A percentile compares a stretch with the other conserved stretches of the same genome.
phyloP scores from a whole-genome alignment of 2,113 vertebrate species.

The Mus spicilegus region DNA sequence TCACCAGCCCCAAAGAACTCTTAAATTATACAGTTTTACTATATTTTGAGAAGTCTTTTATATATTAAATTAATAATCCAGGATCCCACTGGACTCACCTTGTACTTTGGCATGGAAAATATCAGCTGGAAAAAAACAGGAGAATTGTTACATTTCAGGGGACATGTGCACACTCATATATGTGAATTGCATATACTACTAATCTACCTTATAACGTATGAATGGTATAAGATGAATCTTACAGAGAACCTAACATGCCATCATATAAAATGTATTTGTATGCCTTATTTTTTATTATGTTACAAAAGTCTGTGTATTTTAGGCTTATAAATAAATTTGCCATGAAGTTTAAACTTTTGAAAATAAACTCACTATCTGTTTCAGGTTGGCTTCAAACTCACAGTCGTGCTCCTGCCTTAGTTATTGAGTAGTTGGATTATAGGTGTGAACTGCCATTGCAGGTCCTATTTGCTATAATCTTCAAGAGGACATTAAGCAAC shows the following conservation, averaged over 20 bases:
- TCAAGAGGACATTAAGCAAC: neutral
- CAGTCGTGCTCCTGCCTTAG: neutral
- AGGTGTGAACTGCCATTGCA: neutral
- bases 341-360: slow-evolving; percentile 24
- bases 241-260: neutral
- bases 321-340: slow-evolving; percentile 6
- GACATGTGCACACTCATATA: neutral
- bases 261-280: neutral
- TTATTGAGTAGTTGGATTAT: neutral
- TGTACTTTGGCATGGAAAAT: neutral
- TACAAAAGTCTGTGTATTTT: neutral
- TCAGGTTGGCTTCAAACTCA: neutral
- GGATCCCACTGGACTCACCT: neutral
- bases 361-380: neutral
- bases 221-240: neutral
- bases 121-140: neutral
- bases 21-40: neutral
- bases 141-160: neutral
- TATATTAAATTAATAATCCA: slow-evolving; percentile 24
- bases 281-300: neutral
- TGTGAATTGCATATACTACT: neutral
- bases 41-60: slow-evolving; percentile 19
- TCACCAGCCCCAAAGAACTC: neutral
- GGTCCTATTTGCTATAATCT: neutral
- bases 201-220: neutral